A percentile compares a stretch with the other conserved stretches of the same genome.
Evolutionary conservation across 2,797 vertebrate genomes (phyloP).

Genomic region (Apodemus agrarius): DNA sequence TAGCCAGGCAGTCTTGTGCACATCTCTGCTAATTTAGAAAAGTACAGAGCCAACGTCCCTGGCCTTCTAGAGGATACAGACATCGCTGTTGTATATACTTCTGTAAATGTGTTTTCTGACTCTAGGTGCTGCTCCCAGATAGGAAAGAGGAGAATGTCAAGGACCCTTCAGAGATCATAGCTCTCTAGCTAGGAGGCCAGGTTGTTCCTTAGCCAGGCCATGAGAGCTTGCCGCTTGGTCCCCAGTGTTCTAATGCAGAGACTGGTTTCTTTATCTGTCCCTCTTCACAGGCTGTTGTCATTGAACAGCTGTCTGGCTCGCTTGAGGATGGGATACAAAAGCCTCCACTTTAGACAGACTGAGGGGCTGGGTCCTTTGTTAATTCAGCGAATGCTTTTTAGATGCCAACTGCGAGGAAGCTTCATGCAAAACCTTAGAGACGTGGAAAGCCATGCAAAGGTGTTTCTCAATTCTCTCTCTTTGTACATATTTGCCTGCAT

Average conservation of each 20-base stretch:
- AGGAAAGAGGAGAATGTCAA: neutral
- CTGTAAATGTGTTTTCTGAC: neutral
- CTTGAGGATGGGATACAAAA: neutral
- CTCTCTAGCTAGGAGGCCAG: neutral
- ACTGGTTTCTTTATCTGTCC: neutral
- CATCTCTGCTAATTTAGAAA: conserved; percentile 58
- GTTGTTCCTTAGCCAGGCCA: neutral
- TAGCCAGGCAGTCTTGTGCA: neutral
- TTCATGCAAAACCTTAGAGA: neutral
- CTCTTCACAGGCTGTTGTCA: accelerated
- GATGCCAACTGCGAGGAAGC: neutral
- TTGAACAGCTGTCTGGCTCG: neutral
- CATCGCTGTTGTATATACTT: neutral
- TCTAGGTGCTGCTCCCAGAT: neutral
- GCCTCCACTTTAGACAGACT: neutral
- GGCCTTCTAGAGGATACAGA: neutral
- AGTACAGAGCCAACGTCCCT: conserved; percentile 5
- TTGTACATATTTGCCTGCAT: neutral
- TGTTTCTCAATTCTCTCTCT: neutral
- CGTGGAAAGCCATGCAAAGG: neutral
- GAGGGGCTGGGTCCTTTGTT: neutral
- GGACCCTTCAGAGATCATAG: neutral
- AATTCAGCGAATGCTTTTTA: neutral
- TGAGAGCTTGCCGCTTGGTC: neutral
- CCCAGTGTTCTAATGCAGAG: neutral